Conservation (phyloP, 1,140 invertebrate genomes). For the Aphaenogaster rudis region DNA sequence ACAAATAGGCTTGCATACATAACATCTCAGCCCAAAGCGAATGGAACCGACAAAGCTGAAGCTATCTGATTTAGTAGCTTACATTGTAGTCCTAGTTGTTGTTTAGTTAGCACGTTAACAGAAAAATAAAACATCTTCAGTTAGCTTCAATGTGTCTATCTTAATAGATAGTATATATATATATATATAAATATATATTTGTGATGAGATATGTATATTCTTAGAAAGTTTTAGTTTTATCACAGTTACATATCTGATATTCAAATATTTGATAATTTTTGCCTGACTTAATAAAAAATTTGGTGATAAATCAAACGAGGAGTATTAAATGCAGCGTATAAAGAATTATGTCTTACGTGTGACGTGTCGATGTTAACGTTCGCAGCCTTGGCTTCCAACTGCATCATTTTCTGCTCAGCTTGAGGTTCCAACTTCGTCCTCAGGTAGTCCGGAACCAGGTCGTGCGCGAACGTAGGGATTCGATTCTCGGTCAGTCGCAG, state of each 20-base stretch:
- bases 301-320: not conserved
- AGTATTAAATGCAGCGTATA: slow-evolving; percentile 15
- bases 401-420: slow-evolving; percentile 93
- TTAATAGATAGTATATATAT: slow-evolving; percentile 30
- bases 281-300: not conserved
- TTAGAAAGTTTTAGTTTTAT: slow-evolving; percentile 7
- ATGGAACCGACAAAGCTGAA: slow-evolving; percentile 81
- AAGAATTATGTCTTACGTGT: slow-evolving; percentile 88
- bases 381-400: slow-evolving; percentile 93
- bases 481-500: slow-evolving; percentile 92
- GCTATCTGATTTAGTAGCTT: slow-evolving; percentile 82
- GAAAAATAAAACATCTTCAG: slow-evolving; percentile 81
- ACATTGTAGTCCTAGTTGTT: slow-evolving; percentile 86
- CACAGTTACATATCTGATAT: not conserved
- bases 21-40: slow-evolving; percentile 78
- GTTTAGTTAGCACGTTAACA: slow-evolving; percentile 84
- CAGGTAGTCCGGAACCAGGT: slow-evolving; percentile 97
- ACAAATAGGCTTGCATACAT: slow-evolving; percentile 52
- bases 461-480: slow-evolving; percentile 94
- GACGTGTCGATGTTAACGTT: slow-evolving; percentile 92
- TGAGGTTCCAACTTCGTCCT: slow-evolving; percentile 98
- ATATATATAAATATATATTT: slow-evolving; percentile 51
- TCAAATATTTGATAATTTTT: slow-evolving; percentile 8
- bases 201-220: slow-evolving; percentile 1
- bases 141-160: slow-evolving; percentile 69